phyloP scores from a whole-genome alignment of 2,888 invertebrate genomes.

The Leuctra nigra region DNA sequence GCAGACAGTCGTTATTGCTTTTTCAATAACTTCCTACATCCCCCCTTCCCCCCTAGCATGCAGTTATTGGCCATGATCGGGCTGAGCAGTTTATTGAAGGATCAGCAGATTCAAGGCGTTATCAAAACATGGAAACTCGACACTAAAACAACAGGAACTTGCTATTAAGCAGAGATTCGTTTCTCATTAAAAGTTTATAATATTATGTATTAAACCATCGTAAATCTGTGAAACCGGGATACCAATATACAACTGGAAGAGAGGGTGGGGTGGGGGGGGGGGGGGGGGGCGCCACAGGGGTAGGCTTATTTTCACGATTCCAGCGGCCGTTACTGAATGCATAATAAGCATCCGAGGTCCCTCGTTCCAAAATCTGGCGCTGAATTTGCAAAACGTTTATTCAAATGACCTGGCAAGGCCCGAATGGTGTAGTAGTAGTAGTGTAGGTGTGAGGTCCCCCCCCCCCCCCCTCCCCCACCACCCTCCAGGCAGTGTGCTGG shows the following conservation, averaged over 20 bases:
- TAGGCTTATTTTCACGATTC: conserved; percentile 21
- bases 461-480: too few species aligned
- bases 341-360: conserved; percentile 23
- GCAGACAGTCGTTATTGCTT: conserved; percentile 2
- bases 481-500: background rate
- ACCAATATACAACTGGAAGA: background rate
- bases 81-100: too few species aligned
- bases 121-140: too few species aligned
- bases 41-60: too few species aligned
- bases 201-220: conserved; percentile 10
- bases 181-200: conserved; percentile 11
- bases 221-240: background rate
- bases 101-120: too few species aligned
- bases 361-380: conserved; percentile 25
- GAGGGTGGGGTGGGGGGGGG: background rate
- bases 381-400: conserved; percentile 27
- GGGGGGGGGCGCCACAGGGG: conserved; percentile 16
- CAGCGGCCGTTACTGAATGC: conserved; percentile 22
- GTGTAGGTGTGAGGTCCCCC: background rate
- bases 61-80: too few species aligned
- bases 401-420: conserved; percentile 26
- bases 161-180: too few species aligned
- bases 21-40: conserved; percentile 5
- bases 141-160: too few species aligned
- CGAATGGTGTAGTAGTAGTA: conserved; percentile 20